A percentile compares a stretch with the other conserved stretches of the same genome.
Conservation (phyloP, 2,888 invertebrate genomes). For the Empis livida region DNA sequence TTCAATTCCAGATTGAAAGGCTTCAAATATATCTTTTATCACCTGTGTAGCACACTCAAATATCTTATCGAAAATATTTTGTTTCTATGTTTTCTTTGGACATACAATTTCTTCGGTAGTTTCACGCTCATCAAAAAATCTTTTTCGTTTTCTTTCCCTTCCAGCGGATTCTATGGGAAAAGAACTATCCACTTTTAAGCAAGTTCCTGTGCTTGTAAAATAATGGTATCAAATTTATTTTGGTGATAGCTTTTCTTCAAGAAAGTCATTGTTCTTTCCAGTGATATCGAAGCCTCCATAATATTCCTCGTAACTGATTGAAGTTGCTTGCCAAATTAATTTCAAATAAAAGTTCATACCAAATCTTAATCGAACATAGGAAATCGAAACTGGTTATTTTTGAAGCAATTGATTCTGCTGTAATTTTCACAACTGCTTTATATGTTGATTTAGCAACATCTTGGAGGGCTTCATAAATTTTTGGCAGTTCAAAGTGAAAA, state of each 20-base stretch:
- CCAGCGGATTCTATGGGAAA: not conserved
- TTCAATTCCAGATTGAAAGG: not conserved
- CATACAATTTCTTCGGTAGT: not conserved
- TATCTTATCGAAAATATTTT: not conserved
- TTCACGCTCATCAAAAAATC: not conserved
- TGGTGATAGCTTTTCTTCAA: not conserved
- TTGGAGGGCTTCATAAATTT: not conserved
- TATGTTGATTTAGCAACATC: not conserved
- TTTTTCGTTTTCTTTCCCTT: not conserved
- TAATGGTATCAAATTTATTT: not conserved
- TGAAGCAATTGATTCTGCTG: no score
- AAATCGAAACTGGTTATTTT: no score
- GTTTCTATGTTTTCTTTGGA: no score
- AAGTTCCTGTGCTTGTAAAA: not conserved
- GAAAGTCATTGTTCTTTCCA: not conserved
- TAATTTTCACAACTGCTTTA: not conserved
- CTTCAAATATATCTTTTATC: not conserved
- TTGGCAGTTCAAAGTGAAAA: not conserved
- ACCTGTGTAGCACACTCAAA: not conserved
- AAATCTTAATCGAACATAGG: not conserved
- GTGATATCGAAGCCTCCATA: not conserved
- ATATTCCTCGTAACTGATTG: not conserved
- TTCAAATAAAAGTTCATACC: not conserved
- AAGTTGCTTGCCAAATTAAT: not conserved
- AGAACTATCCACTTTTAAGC: not conserved